Evolutionary conservation across 2,113 vertebrate genomes (phyloP).

Genomic region (Oryzias melastigma): DNA sequence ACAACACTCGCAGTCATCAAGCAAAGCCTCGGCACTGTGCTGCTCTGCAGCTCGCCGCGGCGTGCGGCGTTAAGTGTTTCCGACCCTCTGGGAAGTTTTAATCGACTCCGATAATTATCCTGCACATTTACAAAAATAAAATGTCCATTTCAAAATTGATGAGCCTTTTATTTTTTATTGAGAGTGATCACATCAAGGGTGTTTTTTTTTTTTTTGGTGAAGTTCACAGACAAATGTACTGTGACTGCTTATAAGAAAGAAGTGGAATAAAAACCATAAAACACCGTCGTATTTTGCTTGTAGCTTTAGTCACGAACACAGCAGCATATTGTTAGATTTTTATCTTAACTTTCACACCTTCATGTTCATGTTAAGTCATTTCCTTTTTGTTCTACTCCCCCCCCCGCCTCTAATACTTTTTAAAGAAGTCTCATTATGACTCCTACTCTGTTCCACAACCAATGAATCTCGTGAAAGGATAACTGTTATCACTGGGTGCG

Average conservation of each 20-base stretch:
- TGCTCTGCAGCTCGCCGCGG: constrained; percentile 62
- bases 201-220: constrained; percentile 54
- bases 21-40: constrained; percentile 42
- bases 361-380: constrained; percentile 39
- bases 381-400: constrained; percentile 14
- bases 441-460: not conserved
- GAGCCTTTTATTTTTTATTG: constrained; percentile 78
- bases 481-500: constrained; percentile 1
- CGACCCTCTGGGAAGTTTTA: constrained; percentile 81
- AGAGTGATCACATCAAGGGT: constrained; percentile 73
- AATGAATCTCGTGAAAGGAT: not conserved
- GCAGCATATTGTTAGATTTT: constrained; percentile 18
- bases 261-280: constrained; percentile 62
- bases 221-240: constrained; percentile 80
- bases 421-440: constrained; percentile 12
- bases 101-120: constrained; percentile 81
- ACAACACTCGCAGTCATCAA: constrained; percentile 70
- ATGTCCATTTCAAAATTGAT: constrained; percentile 81
- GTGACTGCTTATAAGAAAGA: constrained; percentile 77
- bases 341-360: constrained; percentile 43
- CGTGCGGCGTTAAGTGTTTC: constrained; percentile 74
- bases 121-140: constrained; percentile 80
- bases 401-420: not conserved
- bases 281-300: constrained; percentile 45
- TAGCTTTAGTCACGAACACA: constrained; percentile 26